Conservation (phyloP, 1,140 invertebrate species). For the Bathynomus jamesi region DNA sequence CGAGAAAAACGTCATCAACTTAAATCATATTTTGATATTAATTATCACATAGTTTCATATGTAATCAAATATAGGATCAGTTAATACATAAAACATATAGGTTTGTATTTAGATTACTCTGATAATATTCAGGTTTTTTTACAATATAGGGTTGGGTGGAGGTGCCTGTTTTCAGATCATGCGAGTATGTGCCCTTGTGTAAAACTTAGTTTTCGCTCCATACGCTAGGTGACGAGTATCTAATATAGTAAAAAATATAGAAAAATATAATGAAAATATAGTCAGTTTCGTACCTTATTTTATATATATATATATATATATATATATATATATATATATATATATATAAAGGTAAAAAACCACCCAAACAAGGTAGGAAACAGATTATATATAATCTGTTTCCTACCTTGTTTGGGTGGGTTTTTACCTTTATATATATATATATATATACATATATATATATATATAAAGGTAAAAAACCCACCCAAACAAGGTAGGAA, state of each 20-base stretch:
- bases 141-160: not conserved
- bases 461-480: conserved; percentile 3
- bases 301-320: not conserved
- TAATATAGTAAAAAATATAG: not conserved
- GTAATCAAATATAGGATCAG: too few species aligned
- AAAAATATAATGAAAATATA: not conserved
- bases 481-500: not conserved
- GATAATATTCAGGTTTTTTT: not conserved
- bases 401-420: too few species aligned
- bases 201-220: not conserved
- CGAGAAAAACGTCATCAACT: too few species aligned
- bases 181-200: not conserved
- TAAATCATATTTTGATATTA: too few species aligned
- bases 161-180: not conserved
- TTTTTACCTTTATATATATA: not conserved
- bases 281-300: not conserved
- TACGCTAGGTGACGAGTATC: too few species aligned
- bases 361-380: too few species aligned
- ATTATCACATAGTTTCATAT: too few species aligned
- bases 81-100: too few species aligned
- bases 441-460: conserved; percentile 10
- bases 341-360: too few species aligned
- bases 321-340: not conserved
- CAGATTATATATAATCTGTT: too few species aligned
- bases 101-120: too few species aligned